phyloP scores from a whole-genome alignment of 2,888 invertebrate species.

The Zygothrica quintamaculata region DNA sequence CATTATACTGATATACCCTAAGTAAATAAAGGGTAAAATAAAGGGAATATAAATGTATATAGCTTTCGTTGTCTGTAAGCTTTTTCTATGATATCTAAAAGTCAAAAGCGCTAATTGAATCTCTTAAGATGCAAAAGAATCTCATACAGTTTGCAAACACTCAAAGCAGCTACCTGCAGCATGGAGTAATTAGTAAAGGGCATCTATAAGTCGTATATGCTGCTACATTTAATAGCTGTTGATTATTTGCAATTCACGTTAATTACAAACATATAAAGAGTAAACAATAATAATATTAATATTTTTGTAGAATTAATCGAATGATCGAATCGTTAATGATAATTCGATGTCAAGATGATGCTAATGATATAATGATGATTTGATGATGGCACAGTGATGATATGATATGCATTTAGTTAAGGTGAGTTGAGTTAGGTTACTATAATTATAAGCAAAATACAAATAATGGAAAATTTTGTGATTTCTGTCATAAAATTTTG shows the following conservation, averaged over 20 bases:
- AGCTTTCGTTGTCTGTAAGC: no score
- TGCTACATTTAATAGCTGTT: not conserved
- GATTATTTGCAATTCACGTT: constrained; percentile 41
- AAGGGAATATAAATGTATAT: no score
- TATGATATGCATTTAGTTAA: no score
- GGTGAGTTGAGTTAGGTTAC: no score
- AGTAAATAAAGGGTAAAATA: not conserved
- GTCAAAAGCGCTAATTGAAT: no score
- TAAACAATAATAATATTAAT: constrained; percentile 30
- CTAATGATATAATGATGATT: not conserved
- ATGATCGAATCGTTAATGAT: constrained; percentile 8
- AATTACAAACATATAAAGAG: constrained; percentile 36
- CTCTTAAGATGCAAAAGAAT: no score
- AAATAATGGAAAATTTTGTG: no score
- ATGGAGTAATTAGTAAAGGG: constrained; percentile 9
- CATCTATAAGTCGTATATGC: constrained; percentile 3
- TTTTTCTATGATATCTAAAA: no score
- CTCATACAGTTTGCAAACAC: no score
- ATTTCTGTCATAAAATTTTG: no score
- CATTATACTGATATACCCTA: constrained; percentile 7
- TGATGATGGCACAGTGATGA: not conserved
- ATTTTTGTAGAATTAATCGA: constrained; percentile 21
- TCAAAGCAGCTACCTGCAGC: no score
- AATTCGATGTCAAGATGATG: not conserved
- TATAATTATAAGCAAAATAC: no score